Base-by-base conservation (phyloP, 1,140 invertebrate genomes). In the Tachypleus tridentatus region DNA sequence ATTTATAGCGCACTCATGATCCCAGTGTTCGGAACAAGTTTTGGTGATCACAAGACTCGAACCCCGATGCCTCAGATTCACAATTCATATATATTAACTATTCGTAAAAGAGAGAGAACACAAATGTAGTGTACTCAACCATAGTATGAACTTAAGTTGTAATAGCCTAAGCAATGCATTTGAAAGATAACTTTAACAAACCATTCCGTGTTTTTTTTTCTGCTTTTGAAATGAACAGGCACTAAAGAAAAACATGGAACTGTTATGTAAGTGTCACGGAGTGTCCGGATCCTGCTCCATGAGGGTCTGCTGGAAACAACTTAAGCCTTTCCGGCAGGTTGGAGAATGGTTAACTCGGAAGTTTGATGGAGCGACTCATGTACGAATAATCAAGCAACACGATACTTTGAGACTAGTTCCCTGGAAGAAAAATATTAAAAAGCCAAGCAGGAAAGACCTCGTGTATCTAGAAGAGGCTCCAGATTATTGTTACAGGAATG, bases 231-330 rank as follows among this genome's bases (percentile, higher is more conserved):
- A 29, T 29, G 29, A 29, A 29, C 29, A 29, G 29, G 29, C 29
- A 29, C 29, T 29, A 29, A 29, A 29, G 29, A 29, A 29, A n/a
- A 7, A 54, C 7, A 54, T 54, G 53, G 53, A 54, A n/a, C n/a
- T 54, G 53, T 73, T 73, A 8, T 98, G 94, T 82, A 97, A 96
- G 78, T 98, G 94, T 74, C 94, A 97, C 75, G 94, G 94, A 5
- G 93, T 97, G 77, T 95, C 91, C 0, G 94, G 93, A 0, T 94
- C 91, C 3, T 97, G 94, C 78, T 93, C 91, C 56, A 85, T 94
- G 66, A 84, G 88, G 63, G 91, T 96, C 3, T 98, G 94, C 75
- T 97, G 93, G 93, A 82, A 91, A 70, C 86, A 87, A 69, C 79
- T 97, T 67, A 85, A 88, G 4, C 80, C 86, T 11, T 75, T 74